Conservation (phyloP, 2,113 vertebrate species). For the Semicossyphus pulcher region DNA sequence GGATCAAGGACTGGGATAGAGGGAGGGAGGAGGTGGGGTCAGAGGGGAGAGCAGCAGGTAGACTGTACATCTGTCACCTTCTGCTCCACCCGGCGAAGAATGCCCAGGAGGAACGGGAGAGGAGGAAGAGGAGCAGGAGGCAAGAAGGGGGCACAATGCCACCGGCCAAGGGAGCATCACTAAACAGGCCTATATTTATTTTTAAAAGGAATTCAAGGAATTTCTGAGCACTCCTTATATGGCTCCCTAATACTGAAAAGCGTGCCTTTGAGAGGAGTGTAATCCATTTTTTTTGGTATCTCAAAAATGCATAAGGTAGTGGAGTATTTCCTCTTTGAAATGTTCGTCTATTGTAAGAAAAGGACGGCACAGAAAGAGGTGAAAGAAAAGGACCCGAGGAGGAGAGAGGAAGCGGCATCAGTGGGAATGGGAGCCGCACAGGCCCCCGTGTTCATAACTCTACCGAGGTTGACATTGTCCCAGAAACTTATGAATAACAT, state of each 20-base stretch:
- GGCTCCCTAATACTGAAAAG: conserved; percentile 29
- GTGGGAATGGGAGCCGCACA: conserved; percentile 42
- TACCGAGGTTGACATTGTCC: conserved; percentile 68
- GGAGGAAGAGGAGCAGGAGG: conserved; percentile 39
- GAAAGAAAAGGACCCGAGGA: conserved; percentile 38
- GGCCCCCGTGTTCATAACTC: conserved; percentile 39
- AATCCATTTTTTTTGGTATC: conserved; percentile 55
- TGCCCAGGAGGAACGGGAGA: conserved; percentile 46
- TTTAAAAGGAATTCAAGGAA: conserved; percentile 22
- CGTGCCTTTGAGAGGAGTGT: conserved; percentile 16
- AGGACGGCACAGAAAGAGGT: not conserved
- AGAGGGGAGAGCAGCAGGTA: conserved; percentile 71
- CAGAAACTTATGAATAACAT: conserved; percentile 77
- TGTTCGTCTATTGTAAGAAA: conserved; percentile 21
- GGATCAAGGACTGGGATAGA: not conserved
- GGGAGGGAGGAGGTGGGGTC: conserved; percentile 63
- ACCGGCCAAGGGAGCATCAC: conserved; percentile 39
- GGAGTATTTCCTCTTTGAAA: conserved; percentile 39
- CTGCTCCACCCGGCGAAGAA: conserved; percentile 67
- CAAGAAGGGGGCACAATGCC: conserved; percentile 28
- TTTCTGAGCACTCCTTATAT: conserved; percentile 19
- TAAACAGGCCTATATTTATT: conserved; percentile 44
- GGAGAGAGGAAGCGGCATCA: conserved; percentile 2
- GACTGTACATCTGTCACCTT: conserved; percentile 81
- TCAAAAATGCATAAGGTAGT: conserved; percentile 24